A percentile compares a stretch with the other conserved stretches of the same genome.
Evolutionary conservation across 2,888 invertebrate species (phyloP).

Genomic region (Drosophila stalkeri): DNA sequence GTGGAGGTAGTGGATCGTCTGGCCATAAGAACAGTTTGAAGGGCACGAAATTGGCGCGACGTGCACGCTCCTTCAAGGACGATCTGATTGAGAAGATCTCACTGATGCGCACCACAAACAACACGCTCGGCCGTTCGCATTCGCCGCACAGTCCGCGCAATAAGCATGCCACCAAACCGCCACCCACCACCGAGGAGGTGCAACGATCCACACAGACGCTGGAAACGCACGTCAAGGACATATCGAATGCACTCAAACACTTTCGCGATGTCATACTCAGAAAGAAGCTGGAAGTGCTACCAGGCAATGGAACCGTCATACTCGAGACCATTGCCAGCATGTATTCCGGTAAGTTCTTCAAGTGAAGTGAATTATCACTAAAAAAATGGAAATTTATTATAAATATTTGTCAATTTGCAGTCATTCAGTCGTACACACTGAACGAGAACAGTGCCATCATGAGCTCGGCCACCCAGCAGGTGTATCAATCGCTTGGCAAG

Average conservation of each 20-base stretch:
- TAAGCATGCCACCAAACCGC: constrained; percentile 85
- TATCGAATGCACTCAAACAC: constrained; percentile 92
- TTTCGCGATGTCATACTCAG: constrained; percentile 97
- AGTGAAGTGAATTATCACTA: no score
- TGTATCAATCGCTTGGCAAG: constrained; percentile 94
- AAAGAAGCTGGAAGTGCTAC: constrained; percentile 96
- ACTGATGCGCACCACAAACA: constrained; percentile 93
- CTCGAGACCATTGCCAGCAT: constrained; percentile 96
- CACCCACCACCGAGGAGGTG: constrained; percentile 85
- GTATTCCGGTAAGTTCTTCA: constrained; percentile 87
- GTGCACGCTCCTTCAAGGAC: constrained; percentile 96
- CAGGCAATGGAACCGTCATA: constrained; percentile 96
- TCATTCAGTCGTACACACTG: constrained; percentile 84
- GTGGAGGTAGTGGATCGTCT: constrained; percentile 65
- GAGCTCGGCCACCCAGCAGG: constrained; percentile 92
- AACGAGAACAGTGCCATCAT: constrained; percentile 85
- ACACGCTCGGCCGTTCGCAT: constrained; percentile 87
- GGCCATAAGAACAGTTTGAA: constrained; percentile 92
- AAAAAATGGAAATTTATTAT: no score
- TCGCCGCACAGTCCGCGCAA: constrained; percentile 88
- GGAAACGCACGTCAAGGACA: constrained; percentile 91
- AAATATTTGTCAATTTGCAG: constrained; percentile 43
- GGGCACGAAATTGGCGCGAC: constrained; percentile 93
- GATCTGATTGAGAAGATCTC: constrained; percentile 95
- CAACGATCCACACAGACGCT: constrained; percentile 90